Percentiles rank a stretch among this genome's conserved stretches.
phyloP scores from a whole-genome alignment of 2,888 invertebrate genomes.

The Pyrrhosoma nymphula region DNA sequence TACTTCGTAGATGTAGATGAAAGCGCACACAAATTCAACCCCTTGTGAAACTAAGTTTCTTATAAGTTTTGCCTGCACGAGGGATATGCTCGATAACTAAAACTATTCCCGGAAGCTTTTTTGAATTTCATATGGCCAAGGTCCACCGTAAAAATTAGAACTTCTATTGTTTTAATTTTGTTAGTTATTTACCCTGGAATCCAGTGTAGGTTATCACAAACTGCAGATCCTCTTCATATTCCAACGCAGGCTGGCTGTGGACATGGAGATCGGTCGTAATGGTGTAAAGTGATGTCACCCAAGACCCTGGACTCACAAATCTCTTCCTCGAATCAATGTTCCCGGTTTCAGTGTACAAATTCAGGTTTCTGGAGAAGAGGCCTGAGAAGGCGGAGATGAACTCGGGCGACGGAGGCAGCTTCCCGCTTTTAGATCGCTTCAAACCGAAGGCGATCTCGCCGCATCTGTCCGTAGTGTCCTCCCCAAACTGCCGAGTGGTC shows the following conservation, averaged over 20 bases:
- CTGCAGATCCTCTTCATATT: not conserved
- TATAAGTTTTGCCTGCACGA: no score
- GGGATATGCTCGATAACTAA: no score
- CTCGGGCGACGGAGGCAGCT: not conserved
- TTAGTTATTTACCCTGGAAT: not conserved
- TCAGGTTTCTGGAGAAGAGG: not conserved
- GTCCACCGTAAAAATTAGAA: no score
- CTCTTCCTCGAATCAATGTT: not conserved
- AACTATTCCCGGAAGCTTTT: no score
- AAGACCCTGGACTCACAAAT: not conserved
- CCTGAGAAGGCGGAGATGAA: not conserved
- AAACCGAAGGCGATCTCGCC: not conserved
- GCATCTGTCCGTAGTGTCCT: not conserved
- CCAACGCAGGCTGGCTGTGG: not conserved
- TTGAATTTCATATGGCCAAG: no score
- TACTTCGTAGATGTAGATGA: no score
- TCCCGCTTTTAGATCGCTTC: not conserved
- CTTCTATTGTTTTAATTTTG: no score
- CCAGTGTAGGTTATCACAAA: not conserved
- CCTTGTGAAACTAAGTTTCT: no score
- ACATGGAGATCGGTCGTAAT: not conserved
- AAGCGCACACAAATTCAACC: no score
- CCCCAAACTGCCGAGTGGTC: not conserved
- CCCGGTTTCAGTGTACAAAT: not conserved
- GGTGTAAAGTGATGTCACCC: not conserved